Conservation (phyloP, 2,113 vertebrate genomes). For the Cyprinodon variegatus region DNA sequence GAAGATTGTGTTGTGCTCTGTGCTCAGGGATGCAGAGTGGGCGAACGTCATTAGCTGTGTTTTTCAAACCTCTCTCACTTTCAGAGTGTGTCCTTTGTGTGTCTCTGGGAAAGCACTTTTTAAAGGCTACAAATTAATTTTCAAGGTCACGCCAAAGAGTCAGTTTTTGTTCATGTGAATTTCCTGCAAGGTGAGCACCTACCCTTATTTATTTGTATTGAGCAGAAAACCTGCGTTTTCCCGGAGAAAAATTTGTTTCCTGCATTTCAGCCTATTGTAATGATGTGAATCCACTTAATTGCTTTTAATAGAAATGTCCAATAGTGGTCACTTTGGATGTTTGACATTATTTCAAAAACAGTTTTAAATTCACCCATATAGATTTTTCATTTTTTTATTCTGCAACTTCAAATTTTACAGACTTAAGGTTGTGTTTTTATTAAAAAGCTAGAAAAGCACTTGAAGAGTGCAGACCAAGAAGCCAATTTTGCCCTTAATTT, state of each 20-base stretch:
- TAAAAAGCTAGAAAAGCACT: no score
- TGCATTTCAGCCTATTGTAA: slow-evolving; percentile 4
- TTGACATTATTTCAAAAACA: neutral
- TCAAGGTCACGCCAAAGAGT: slow-evolving; percentile 74
- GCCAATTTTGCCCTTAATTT: no score
- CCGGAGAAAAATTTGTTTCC: slow-evolving; percentile 29
- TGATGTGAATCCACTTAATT: slow-evolving; percentile 42
- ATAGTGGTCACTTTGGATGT: neutral
- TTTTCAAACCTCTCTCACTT: slow-evolving; percentile 31
- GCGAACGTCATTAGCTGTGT: slow-evolving; percentile 51
- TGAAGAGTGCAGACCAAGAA: no score
- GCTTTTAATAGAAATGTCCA: slow-evolving; percentile 15
- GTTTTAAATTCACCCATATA: neutral
- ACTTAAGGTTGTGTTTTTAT: no score
- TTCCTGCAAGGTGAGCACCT: neutral
- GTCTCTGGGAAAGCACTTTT: slow-evolving; percentile 76
- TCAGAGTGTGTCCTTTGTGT: slow-evolving; percentile 56
- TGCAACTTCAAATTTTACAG: neutral
- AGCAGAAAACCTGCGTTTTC: slow-evolving; percentile 26
- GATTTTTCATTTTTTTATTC: neutral
- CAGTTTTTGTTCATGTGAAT: slow-evolving; percentile 9
- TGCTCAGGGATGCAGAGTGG: slow-evolving; percentile 42
- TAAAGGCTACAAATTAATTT: slow-evolving; percentile 80
- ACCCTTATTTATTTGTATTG: slow-evolving; percentile 33
- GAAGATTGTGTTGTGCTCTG: slow-evolving; percentile 32